Evolutionary conservation across 2,113 vertebrate genomes (phyloP), one percentile per base, ranked within the genome.

Genomic region (Coturnix japonica): DNA sequence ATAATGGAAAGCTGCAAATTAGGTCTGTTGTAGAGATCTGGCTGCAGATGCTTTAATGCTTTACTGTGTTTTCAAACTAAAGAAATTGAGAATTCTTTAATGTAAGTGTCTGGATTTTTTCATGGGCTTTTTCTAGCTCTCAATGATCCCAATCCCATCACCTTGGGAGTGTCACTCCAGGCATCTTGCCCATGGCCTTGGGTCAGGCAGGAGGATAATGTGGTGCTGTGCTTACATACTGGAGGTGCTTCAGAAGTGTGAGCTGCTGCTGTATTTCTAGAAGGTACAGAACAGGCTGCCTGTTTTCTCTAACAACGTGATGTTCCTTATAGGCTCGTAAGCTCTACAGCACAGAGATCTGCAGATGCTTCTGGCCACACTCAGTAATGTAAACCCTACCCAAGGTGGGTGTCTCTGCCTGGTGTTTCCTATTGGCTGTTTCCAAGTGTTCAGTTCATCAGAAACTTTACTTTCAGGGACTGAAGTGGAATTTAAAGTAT

Each of bases 401-500:
- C 87, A 21, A 82, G 85, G 87, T 95, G 93, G 95, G 85, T 94
- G 87, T 95, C 91, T 95, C 79, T 94, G 79, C 81, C 85, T 92
- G 85, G 64, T 77, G 49, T 81, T 89, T 87, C 56, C 64, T 70
- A 82, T 87, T 95, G 93, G 79, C 72, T 91, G 22, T 51, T 92
- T 37, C 87, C 49, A 70, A 66, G 33, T 6, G 43, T 85, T 92
- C 67, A 91, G 41, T 80, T 67, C 78, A 70, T 89, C 90, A 87
- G 51, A 87, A 95, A 85, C 72, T 85, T 79, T 3, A 43, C 63
- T 94, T 96, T 92, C 78, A 76, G 71, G 59, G 85, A 87, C 67
- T 89, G 47, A 94, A 87, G 67, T 63, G 90, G 94, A 96, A 95
- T 95, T 95, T 85, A 85, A 95, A 66, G 67, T 95, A 94, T 95